These are phyloP conservation scores for Eupithecia exiguata DNA, from an alignment of 2,888 invertebrate genomes.

Conservation along the genomic window DNA sequence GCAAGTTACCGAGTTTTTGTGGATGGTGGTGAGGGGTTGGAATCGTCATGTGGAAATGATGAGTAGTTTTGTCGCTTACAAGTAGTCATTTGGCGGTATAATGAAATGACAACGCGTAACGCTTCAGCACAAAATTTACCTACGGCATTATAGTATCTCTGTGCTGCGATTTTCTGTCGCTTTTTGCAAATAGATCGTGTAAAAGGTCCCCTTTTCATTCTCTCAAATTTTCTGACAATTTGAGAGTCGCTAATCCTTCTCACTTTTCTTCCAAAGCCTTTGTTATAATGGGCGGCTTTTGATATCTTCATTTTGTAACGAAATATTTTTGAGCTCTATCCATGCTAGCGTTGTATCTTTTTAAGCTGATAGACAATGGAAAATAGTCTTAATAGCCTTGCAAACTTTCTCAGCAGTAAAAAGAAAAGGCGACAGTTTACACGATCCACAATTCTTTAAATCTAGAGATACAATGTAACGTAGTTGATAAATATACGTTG, in stretches of 20 bases:
- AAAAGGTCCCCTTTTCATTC: neutral
- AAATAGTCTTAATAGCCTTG: neutral
- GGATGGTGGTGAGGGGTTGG: conserved; percentile 57
- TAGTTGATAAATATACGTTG: conserved; percentile 60
- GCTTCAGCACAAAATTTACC: conserved; percentile 62
- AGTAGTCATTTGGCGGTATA: conserved; percentile 75
- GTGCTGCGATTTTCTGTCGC: conserved; percentile 65
- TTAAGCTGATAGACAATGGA: neutral
- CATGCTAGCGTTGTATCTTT: neutral
- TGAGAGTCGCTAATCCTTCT: neutral
- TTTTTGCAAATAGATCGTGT: conserved; percentile 53
- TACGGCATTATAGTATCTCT: conserved; percentile 50
- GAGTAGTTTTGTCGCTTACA: conserved; percentile 69
- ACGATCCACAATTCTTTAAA: conserved; percentile 23
- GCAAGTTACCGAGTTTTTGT: conserved; percentile 62
- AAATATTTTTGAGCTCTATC: neutral
- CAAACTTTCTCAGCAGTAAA: neutral
- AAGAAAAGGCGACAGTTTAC: conserved; percentile 11
- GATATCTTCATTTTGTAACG: neutral
- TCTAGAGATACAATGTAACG: conserved; percentile 39
- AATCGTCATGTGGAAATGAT: conserved; percentile 56
- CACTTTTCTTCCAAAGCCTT: neutral
- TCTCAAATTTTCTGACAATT: neutral
- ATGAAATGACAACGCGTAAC: conserved; percentile 56
- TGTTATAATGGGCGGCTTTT: neutral